phyloP scores from a whole-genome alignment of 1,140 invertebrate genomes.

The Asbolus verrucosus region DNA sequence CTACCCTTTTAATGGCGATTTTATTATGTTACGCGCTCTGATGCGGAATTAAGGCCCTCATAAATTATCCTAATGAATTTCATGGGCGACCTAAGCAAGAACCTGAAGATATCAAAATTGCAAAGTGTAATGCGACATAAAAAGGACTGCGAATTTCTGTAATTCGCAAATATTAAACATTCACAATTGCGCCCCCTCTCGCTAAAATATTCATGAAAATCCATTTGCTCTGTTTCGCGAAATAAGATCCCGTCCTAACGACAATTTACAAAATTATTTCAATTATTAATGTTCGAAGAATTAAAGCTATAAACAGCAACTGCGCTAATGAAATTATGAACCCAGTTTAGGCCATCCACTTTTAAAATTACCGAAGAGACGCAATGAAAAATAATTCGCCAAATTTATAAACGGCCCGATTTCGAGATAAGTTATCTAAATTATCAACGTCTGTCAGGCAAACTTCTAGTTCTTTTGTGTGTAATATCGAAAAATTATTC shows the following conservation, averaged over 20 bases:
- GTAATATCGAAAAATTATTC: no score
- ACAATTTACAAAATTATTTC: conserved; percentile 16
- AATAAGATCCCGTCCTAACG: neutral
- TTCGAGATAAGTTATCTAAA: no score
- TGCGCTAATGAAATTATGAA: neutral
- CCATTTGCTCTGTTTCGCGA: neutral
- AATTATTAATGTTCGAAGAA: conserved; percentile 13
- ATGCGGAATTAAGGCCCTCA: conserved; percentile 21
- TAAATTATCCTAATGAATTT: conserved; percentile 46
- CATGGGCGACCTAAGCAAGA: neutral
- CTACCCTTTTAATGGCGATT: conserved; percentile 35
- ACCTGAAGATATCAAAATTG: neutral
- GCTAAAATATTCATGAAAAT: conserved; percentile 1
- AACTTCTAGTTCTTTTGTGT: no score
- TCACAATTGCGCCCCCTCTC: neutral
- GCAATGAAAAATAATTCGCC: no score
- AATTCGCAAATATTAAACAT: conserved; percentile 5
- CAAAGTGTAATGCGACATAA: conserved; percentile 15
- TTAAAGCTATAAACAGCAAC: conserved; percentile 3
- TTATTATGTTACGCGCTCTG: conserved; percentile 26
- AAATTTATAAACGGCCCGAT: no score
- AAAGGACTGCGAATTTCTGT: neutral
- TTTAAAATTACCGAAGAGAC: no score
- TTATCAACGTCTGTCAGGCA: no score
- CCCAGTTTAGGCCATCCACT: no score